Percentiles rank a stretch among this genome's conserved stretches.
These are phyloP conservation scores for Caenorhabditis angaria DNA, from an alignment of 2,888 invertebrate genomes.

Conservation along the genomic window DNA sequence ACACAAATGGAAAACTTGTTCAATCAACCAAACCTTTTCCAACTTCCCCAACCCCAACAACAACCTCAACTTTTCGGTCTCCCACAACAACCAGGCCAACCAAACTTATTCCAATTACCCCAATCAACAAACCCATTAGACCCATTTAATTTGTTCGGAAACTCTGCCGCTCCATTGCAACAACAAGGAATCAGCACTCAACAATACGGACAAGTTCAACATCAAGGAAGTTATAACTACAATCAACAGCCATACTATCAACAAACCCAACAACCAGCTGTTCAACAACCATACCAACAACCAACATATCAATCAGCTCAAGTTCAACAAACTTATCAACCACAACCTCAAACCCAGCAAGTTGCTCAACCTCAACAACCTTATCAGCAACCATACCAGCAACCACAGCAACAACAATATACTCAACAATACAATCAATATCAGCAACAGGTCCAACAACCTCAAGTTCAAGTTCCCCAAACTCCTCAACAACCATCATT, in stretches of 20 bases:
- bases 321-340: conserved; percentile 22
- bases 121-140: conserved; percentile 43
- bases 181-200: conserved; percentile 38
- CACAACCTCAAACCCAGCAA: conserved; percentile 16
- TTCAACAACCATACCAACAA: conserved; percentile 28
- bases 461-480: conserved; percentile 25
- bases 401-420: conserved; percentile 25
- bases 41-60: conserved; percentile 17
- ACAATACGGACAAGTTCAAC: conserved; percentile 46
- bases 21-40: conserved; percentile 35
- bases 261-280: conserved; percentile 15
- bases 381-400: conserved; percentile 22
- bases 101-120: conserved; percentile 67
- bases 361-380: conserved; percentile 31
- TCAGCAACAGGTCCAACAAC: conserved; percentile 13
- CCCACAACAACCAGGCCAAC: conserved; percentile 40
- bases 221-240: conserved; percentile 33
- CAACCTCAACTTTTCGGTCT: conserved; percentile 28
- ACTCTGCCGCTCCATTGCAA: conserved; percentile 25
- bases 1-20: conserved; percentile 35
- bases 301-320: too few relatives aligned
- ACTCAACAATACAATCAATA: conserved; percentile 11
- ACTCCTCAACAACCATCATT: conserved; percentile 21
- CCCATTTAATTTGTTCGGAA: conserved; percentile 52
- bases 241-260: conserved; percentile 25